These are phyloP conservation scores for Leucophenga varia DNA, from an alignment of 1,140 invertebrate genomes.

Conservation along the genomic window DNA sequence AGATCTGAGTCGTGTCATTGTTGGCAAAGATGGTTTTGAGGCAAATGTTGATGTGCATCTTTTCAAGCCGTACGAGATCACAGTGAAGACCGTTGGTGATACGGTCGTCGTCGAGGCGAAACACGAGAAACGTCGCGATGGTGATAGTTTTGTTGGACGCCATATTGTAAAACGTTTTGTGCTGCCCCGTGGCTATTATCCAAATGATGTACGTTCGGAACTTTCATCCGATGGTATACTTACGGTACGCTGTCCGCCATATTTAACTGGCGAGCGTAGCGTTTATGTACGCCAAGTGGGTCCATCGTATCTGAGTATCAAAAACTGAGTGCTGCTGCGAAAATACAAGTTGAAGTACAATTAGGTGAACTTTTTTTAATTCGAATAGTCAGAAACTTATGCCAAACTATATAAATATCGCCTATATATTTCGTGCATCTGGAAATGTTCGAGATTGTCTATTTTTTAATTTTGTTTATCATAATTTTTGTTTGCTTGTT, in stretches of 20 bases:
- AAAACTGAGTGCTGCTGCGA: no score
- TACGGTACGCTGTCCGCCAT: slow-evolving; percentile 56
- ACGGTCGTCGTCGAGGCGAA: slow-evolving; percentile 66
- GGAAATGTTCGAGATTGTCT: no score
- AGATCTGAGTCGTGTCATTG: slow-evolving; percentile 46
- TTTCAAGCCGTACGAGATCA: slow-evolving; percentile 75
- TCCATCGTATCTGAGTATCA: slow-evolving; percentile 50
- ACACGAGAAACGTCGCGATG: slow-evolving; percentile 66
- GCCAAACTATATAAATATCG: no score
- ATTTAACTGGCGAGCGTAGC: slow-evolving; percentile 42
- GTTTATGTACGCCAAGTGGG: slow-evolving; percentile 53
- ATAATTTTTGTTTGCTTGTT: no score
- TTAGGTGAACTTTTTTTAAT: no score
- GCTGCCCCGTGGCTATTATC: slow-evolving; percentile 61
- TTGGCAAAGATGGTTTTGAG: slow-evolving; percentile 63
- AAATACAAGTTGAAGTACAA: no score
- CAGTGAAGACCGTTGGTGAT: slow-evolving; percentile 65
- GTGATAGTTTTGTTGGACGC: slow-evolving; percentile 64
- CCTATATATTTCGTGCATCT: no score
- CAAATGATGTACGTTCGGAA: slow-evolving; percentile 60
- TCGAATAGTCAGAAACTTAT: no score
- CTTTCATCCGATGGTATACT: slow-evolving; percentile 66
- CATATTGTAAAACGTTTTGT: slow-evolving; percentile 69
- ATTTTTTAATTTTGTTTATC: no score
- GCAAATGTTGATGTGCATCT: slow-evolving; percentile 69